Evolutionary conservation across 2,888 invertebrate genomes (phyloP), one percentile per base, ranked within the genome.

Genomic region (Leptopilina myrica): DNA sequence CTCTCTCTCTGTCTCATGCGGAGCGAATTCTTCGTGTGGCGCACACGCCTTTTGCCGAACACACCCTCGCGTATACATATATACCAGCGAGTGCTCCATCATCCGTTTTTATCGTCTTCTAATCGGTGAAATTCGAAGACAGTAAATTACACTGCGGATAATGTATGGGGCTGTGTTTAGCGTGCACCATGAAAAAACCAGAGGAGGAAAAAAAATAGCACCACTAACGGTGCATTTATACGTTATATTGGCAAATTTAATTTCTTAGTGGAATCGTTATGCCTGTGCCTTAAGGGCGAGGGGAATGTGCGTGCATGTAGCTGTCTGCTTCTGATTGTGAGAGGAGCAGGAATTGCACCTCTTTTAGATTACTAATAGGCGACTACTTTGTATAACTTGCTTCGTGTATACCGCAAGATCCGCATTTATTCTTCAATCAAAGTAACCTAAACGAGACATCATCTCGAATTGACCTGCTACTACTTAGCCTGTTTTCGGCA

Each of bases 21-120:
- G 88, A 87, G 88, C 89, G 87, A 90, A 90, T 90, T 90, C 90
- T 90, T 89, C 88, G 87, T 86, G 88, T 84, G 84, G 82, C 84
- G 84, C 86, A 84, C 88, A 90, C 90, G 89, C 89, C 90, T 90
- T 89, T 43, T 49, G 87, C 75, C 77, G 80, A 89, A 89, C 90
- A 90, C 90, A 90, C 90, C 90, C 90, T 90, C 90, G 87, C 89
- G 84, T 80, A 43, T 2, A 82, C 77, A 80, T 89, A 84, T 80
- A 43, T 1, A 82, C 78, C 79, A 77, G 77, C 81, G 82, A 84
- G 82, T 84, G 80, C 81, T 83, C 83, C 83, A 82, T 82, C 82
- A 81, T 80, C 76, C 64, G 79, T 81, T 84, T 82, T 83, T 80
- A 64, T 77, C 69, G 79, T 75, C 78, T 78, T 66, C 78, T 76